Evolutionary conservation across 2,888 invertebrate genomes (phyloP), one percentile per base, ranked within the genome.

Genomic region (Eupithecia tripunctaria): DNA sequence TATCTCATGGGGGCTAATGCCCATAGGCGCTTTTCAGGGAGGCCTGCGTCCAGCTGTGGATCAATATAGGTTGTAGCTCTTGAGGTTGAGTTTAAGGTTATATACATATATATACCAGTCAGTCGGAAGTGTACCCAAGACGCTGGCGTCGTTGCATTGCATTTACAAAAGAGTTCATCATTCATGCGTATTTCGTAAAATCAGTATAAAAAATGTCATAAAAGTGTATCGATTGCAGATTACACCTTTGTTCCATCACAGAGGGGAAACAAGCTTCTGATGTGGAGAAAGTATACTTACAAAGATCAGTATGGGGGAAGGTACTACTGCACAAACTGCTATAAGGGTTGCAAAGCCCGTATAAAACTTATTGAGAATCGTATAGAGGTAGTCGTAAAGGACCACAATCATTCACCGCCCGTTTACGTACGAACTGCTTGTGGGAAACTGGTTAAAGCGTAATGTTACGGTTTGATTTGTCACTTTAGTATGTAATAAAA

Each of bases 221-320:
- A 8, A 10, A 38, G 1, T 14, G 1, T 14, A 38, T 38, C 38
- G 5, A 43, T 60, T 60, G 15, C 60, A 60, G 60, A 60, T 29
- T 60, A 60, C 27, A 15, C 25, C 2, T 56, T 72, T 14, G 64
- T 72, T 32, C 72, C 73, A 18, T 70, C 70, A 18, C 36, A 64
- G 12, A 70, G 67, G 47, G 73, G 73, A 32, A 43, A 59, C 4
- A 32, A 70, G 15, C 63, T 73, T 21, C 59, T 73, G 0, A 67
- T 70, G 70, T 73, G 68, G 67, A 67, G 60, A 12, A 43, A 64
- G 25, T 71, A 69, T n/a, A 71, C 69, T 4, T 73, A 56, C 51
- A 21, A 10, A 51, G 5, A 51, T 51, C 59, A 59, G 2, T 59
- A 14, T 27, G 59, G 59, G 15, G 59, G 59, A 25, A 18, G 59